A percentile compares a stretch with the other conserved stretches of the same genome.
phyloP scores from a whole-genome alignment of 2,888 invertebrate genomes.

The Odontocolon sp. region DNA sequence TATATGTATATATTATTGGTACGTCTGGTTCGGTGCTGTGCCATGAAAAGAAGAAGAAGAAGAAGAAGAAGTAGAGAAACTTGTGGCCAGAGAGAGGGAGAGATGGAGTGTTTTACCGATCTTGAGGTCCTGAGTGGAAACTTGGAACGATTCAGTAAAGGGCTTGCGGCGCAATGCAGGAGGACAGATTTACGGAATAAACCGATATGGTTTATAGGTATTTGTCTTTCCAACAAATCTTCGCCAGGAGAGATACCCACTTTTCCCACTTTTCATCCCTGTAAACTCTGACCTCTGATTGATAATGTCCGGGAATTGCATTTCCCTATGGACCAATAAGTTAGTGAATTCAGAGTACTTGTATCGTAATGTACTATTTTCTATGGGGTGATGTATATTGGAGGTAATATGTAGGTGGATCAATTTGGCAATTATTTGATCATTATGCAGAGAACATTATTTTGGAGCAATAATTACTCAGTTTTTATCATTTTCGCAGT shows the following conservation, averaged over 20 bases:
- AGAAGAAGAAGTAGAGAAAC: background rate
- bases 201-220: conserved; percentile 47
- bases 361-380: too few relatives aligned
- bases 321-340: too few relatives aligned
- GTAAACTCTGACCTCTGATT: too few relatives aligned
- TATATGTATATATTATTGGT: background rate
- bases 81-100: conserved; percentile 33
- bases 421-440: too few relatives aligned
- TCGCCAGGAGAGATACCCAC: conserved; percentile 7
- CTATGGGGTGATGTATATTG: too few relatives aligned
- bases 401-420: too few relatives aligned
- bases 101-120: conserved; percentile 29
- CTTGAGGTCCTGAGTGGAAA: conserved; percentile 44
- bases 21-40: background rate
- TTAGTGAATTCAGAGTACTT: too few relatives aligned
- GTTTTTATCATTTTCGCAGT: too few relatives aligned
- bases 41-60: background rate
- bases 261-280: conserved; percentile 2
- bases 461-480: too few relatives aligned
- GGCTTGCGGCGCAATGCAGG: conserved; percentile 39
- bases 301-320: too few relatives aligned
- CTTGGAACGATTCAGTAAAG: conserved; percentile 34
- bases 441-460: too few relatives aligned
- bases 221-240: conserved; percentile 46
- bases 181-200: conserved; percentile 49